Percentiles rank a stretch among this genome's conserved stretches.
These are phyloP conservation scores for Sminthurides aquaticus DNA, from an alignment of 2,888 invertebrate species.

Conservation along the genomic window DNA sequence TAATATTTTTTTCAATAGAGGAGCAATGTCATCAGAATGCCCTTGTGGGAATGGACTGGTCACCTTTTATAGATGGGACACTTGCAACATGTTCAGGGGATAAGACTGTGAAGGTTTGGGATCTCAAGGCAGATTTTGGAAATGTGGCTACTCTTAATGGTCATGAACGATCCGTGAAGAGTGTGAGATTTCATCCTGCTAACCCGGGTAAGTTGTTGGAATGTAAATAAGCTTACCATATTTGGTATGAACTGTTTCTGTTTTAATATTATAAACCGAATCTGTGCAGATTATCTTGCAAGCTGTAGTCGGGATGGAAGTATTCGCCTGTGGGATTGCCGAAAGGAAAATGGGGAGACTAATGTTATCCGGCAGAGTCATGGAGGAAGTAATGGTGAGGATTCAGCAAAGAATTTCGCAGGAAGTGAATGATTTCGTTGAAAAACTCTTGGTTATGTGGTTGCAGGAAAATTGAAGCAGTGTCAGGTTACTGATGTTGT, in stretches of 20 bases:
- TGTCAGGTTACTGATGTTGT: slow-evolving; percentile 66
- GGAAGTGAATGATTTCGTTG: no score
- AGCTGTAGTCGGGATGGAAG: slow-evolving; percentile 82
- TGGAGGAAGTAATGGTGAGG: slow-evolving; percentile 45
- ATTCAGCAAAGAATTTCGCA: no score
- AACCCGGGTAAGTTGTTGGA: slow-evolving; percentile 51
- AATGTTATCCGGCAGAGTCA: slow-evolving; percentile 65
- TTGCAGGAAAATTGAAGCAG: not conserved
- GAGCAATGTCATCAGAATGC: slow-evolving; percentile 67
- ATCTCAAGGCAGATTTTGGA: slow-evolving; percentile 58
- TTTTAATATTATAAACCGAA: slow-evolving; percentile 2
- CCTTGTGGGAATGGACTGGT: slow-evolving; percentile 83
- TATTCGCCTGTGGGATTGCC: slow-evolving; percentile 75
- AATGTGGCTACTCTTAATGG: slow-evolving; percentile 46
- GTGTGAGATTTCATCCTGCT: slow-evolving; percentile 63
- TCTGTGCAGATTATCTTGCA: slow-evolving; percentile 63
- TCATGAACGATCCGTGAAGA: slow-evolving; percentile 75
- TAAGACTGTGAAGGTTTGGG: slow-evolving; percentile 73
- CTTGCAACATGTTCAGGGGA: slow-evolving; percentile 80
- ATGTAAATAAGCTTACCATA: no score
- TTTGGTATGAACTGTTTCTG: slow-evolving; percentile 1
- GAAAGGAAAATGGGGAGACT: slow-evolving; percentile 54
- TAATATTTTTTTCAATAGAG: slow-evolving; percentile 21
- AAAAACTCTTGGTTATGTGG: not conserved
- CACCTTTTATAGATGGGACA: slow-evolving; percentile 60